Evolutionary conservation across 1,140 invertebrate species (phyloP).

Genomic region (Anadara kagoshimensis): DNA sequence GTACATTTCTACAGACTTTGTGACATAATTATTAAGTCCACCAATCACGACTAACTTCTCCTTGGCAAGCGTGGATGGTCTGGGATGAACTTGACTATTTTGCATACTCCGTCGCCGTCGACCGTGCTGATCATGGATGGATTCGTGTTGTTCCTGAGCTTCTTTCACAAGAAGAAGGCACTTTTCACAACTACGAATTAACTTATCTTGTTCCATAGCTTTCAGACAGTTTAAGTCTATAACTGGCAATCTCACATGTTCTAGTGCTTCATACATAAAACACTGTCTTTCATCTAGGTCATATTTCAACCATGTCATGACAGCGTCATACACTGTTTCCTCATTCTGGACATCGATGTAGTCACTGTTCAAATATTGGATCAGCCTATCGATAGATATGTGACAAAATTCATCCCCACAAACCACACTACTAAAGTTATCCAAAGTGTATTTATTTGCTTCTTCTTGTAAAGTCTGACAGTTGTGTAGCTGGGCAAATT

Average conservation of each 20-base stretch:
- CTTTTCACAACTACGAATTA: slow-evolving; percentile 60
- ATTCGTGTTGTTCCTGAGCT: slow-evolving; percentile 64
- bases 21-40: slow-evolving; percentile 59
- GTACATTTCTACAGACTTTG: slow-evolving; percentile 67
- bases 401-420: slow-evolving; percentile 72
- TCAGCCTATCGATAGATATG: slow-evolving; percentile 65
- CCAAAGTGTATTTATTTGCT: slow-evolving; percentile 67
- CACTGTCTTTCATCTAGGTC: slow-evolving; percentile 66
- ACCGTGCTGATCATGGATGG: slow-evolving; percentile 59
- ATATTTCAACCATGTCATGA: slow-evolving; percentile 72
- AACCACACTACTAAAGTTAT: slow-evolving; percentile 71
- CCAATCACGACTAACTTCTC: slow-evolving; percentile 69
- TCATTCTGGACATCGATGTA: slow-evolving; percentile 71
- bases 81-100: slow-evolving; percentile 58
- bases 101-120: slow-evolving; percentile 67
- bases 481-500: slow-evolving; percentile 71
- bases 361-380: slow-evolving; percentile 68
- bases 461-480: slow-evolving; percentile 68
- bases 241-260: slow-evolving; percentile 66
- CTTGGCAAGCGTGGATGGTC: slow-evolving; percentile 72
- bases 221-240: slow-evolving; percentile 61
- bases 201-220: slow-evolving; percentile 57
- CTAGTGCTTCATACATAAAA: slow-evolving; percentile 63
- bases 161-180: slow-evolving; percentile 64
- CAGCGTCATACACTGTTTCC: slow-evolving; percentile 74